Evolutionary conservation across 2,797 vertebrate genomes (phyloP), one percentile per base, ranked within the genome.

Genomic region (Lycodopsis pacificus): DNA sequence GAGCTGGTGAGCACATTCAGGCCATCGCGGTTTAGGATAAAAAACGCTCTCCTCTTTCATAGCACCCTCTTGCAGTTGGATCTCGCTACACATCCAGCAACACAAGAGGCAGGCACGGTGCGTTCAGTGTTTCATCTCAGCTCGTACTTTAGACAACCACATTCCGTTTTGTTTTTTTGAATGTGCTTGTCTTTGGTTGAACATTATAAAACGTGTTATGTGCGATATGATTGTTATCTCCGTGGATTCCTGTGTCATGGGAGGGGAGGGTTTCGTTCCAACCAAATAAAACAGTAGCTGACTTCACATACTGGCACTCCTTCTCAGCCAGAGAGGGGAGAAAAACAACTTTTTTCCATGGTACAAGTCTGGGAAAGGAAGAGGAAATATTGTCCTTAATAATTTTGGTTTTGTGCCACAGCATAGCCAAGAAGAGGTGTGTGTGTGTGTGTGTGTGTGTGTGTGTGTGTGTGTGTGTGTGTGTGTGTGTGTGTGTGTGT

Each of bases 11-110:
- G 64, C 70, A 38, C 65, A 27, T 46, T 49, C n/a, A 68, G 80
- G 79, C 83, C 82, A 73, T 44, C 58, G 9, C 49, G 68, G 70
- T 44, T 71, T 6, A 2, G 57, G 20, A 64, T 48, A 11, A 69
- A 17, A 32, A 32, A 32, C 57, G 32, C 75, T 65, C 36, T 54
- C 30, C 30, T 62, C 64, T 79, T 88, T 57, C 86, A 83, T 20
- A 80, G 89, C 90, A 66, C 85, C 76, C 67, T 81, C 76, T 48
- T 81, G 79, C 84, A 82, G 81, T 66, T 51, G 34, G 38, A 89
- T 72, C 69, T 69, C 80, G 54, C 77, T 69, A 73, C 74, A 79
- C 83, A 77, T 76, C 79, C 82, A 81, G 65, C 48, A 13, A 82
- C 82, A 77, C 5, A 22, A 79, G 78, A 73, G 73, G 72, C 78